Percentiles rank a stretch among this genome's conserved stretches.
phyloP scores from a whole-genome alignment of 2,113 vertebrate species.

The Galeopterus variegatus region DNA sequence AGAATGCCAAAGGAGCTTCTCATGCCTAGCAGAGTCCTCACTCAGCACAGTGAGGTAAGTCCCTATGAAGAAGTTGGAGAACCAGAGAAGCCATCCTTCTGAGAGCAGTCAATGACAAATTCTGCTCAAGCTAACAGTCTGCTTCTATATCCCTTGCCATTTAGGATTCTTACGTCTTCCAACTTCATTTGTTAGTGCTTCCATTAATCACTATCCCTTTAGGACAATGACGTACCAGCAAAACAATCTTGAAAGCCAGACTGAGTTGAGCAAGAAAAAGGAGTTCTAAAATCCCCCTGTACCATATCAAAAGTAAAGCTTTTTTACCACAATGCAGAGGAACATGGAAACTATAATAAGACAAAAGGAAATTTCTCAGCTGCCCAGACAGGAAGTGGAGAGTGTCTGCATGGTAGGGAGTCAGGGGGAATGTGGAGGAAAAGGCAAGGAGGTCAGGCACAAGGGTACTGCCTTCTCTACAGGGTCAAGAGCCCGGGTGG shows the following conservation, averaged over 20 bases:
- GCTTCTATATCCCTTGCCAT: conserved; percentile 24
- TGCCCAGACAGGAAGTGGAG: not conserved
- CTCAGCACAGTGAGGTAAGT: not conserved
- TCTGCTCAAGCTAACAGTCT: not conserved
- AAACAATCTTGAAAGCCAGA: conserved; percentile 54
- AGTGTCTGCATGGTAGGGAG: not conserved
- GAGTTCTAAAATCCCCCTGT: not conserved
- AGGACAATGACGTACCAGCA: not conserved
- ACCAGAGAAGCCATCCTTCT: not conserved
- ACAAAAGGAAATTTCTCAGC: not conserved
- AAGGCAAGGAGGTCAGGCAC: not conserved
- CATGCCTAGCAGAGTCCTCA: not conserved
- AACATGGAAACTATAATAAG: not conserved
- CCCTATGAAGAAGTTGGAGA: not conserved
- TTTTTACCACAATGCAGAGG: not conserved
- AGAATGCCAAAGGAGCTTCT: not conserved
- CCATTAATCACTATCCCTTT: conserved; percentile 28
- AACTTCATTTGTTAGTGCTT: not conserved
- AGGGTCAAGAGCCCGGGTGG: not conserved
- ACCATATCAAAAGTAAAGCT: not conserved
- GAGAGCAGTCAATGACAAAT: not conserved
- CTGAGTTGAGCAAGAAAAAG: conserved; percentile 20
- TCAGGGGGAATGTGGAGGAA: not conserved
- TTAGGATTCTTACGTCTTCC: conserved; percentile 57
- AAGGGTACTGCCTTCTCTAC: not conserved